phyloP scores from a whole-genome alignment of 2,113 vertebrate species.

The Indicator maculatus region DNA sequence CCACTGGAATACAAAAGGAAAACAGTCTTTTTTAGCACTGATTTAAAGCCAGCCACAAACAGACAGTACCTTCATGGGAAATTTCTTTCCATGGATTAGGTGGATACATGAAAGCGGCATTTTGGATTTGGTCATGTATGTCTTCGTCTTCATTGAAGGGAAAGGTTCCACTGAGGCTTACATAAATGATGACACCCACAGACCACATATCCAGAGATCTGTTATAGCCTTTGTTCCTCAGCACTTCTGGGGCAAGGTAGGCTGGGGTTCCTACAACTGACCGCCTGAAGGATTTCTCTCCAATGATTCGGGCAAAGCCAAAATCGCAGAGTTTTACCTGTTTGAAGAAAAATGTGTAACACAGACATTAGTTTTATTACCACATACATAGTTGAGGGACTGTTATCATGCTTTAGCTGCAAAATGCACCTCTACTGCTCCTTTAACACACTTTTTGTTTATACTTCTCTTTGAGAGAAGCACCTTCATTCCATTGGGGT shows the following conservation, averaged over 20 bases:
- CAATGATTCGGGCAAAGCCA: conserved; percentile 96
- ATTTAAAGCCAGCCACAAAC: neutral
- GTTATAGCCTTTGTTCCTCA: conserved; percentile 97
- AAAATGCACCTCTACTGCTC: neutral
- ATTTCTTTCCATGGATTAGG: conserved; percentile 97
- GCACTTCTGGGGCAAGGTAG: conserved; percentile 94
- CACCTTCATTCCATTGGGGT: neutral
- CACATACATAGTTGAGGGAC: neutral
- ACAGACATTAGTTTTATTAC: neutral
- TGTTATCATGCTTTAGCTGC: neutral
- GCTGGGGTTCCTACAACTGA: conserved; percentile 97
- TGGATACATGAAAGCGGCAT: conserved; percentile 99
- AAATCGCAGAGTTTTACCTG: conserved; percentile 99
- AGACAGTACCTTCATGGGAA: conserved; percentile 87
- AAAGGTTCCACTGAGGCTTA: conserved; percentile 96
- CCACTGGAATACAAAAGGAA: neutral
- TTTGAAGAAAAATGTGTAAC: conserved; percentile 37
- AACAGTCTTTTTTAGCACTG: neutral
- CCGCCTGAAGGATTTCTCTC: conserved; percentile 95
- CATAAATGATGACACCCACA: conserved; percentile 96
- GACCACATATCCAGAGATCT: conserved; percentile 99
- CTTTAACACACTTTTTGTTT: neutral
- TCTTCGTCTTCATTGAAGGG: conserved; percentile 99
- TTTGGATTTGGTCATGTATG: conserved; percentile 98
- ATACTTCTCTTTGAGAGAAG: neutral